Evolutionary conservation across 2,113 vertebrate genomes (phyloP).

Genomic region (Salvelinus fontinalis): DNA sequence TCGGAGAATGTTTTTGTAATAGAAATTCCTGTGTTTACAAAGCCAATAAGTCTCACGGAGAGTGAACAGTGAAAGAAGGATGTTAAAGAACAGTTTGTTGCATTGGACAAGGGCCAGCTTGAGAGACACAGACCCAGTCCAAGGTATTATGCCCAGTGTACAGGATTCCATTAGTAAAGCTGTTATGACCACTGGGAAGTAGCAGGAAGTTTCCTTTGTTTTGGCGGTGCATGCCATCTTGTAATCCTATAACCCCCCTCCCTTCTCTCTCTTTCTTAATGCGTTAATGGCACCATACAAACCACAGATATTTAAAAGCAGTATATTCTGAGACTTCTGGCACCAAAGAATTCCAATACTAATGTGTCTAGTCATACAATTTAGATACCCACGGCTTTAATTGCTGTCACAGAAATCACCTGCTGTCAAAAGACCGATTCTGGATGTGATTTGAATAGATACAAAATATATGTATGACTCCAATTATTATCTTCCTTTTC

Average conservation of each 20-base stretch:
- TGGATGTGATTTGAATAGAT: constrained; percentile 24
- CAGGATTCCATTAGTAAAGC: constrained; percentile 30
- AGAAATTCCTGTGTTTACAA: not conserved
- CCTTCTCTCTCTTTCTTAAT: not conserved
- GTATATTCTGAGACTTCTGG: not conserved
- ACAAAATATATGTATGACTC: constrained; percentile 13
- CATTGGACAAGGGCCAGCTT: not conserved
- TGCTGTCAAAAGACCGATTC: constrained; percentile 26
- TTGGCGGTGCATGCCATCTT: constrained; percentile 16
- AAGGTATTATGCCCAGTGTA: not conserved
- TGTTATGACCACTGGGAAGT: constrained; percentile 18
- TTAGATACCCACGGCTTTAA: constrained; percentile 15
- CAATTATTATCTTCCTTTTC: not conserved
- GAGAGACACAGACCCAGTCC: constrained; percentile 22
- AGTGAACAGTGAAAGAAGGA: not conserved
- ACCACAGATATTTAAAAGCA: not conserved
- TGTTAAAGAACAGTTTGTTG: not conserved
- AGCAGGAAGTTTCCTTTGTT: not conserved
- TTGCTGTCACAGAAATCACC: constrained; percentile 33
- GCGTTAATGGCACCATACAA: not conserved
- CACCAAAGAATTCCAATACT: constrained; percentile 11
- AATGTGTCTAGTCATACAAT: constrained; percentile 16
- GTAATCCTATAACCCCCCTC: constrained; percentile 12
- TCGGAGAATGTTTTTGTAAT: not conserved
- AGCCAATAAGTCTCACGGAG: not conserved